phyloP scores from a whole-genome alignment of 1,140 invertebrate species.

The Drosophila murphyi region DNA sequence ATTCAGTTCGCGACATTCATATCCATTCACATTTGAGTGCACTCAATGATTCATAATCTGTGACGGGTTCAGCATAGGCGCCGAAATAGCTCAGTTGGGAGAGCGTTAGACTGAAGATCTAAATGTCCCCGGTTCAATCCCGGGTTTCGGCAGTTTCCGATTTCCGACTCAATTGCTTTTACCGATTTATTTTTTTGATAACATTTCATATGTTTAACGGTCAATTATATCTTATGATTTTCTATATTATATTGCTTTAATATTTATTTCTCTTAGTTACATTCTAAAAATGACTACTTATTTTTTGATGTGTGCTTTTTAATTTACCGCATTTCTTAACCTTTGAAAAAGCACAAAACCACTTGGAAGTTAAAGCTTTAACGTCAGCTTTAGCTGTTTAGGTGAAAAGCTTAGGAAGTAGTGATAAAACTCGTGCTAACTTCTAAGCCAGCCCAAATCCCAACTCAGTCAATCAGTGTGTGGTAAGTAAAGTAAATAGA shows the following conservation, averaged over 20 bases:
- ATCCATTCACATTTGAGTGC: not conserved
- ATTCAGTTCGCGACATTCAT: not conserved
- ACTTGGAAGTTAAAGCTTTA: no score
- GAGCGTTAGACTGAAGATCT: constrained; percentile 93
- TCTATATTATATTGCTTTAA: no score
- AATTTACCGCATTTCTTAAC: no score
- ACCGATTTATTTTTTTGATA: not conserved
- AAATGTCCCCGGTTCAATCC: constrained; percentile 92
- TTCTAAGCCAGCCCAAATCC: not conserved
- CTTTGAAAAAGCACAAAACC: no score
- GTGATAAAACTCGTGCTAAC: not conserved
- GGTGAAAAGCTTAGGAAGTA: not conserved
- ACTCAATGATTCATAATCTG: not conserved
- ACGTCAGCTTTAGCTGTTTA: not conserved
- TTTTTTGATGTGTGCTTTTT: no score
- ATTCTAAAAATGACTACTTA: no score
- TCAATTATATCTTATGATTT: not conserved
- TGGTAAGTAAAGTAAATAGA: not conserved
- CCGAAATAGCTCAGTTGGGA: constrained; percentile 89
- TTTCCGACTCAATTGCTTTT: not conserved
- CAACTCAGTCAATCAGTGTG: no score
- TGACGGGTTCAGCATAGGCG: not conserved
- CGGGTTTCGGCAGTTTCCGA: constrained; percentile 88
- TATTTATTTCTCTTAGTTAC: no score
- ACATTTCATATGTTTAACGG: not conserved